phyloP scores from a whole-genome alignment of 2,113 vertebrate genomes.

The Nycticryphes semicollaris region DNA sequence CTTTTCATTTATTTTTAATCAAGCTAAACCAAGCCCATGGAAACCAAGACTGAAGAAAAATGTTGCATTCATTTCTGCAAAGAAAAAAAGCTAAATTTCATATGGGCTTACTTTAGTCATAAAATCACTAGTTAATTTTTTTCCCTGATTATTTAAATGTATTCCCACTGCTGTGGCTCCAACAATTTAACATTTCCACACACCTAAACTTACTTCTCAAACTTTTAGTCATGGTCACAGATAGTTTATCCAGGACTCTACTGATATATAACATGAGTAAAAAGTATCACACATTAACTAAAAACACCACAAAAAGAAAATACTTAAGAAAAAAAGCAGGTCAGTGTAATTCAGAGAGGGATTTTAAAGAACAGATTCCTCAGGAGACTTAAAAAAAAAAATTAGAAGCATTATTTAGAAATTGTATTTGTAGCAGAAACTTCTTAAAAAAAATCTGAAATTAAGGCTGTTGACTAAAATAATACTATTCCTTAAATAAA shows the following conservation, averaged over 20 bases:
- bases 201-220: neutral
- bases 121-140: neutral
- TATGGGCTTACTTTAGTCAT: neutral
- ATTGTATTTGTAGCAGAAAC: neutral
- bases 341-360: neutral
- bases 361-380: neutral
- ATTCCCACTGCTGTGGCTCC: neutral
- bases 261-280: neutral
- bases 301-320: neutral
- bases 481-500: neutral
- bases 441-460: neutral
- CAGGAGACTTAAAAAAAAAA: neutral
- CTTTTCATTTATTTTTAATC: constrained; percentile 23
- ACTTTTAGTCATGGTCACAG: neutral
- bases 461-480: neutral
- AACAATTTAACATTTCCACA: neutral
- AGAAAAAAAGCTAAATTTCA: neutral
- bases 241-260: neutral
- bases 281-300: neutral
- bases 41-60: neutral
- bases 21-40: neutral
- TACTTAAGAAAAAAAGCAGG: neutral
- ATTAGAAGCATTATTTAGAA: neutral
- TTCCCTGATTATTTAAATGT: neutral
- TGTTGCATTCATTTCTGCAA: neutral